Base-by-base conservation (phyloP, 2,113 vertebrate species). In the Phodopus roborovskii region DNA sequence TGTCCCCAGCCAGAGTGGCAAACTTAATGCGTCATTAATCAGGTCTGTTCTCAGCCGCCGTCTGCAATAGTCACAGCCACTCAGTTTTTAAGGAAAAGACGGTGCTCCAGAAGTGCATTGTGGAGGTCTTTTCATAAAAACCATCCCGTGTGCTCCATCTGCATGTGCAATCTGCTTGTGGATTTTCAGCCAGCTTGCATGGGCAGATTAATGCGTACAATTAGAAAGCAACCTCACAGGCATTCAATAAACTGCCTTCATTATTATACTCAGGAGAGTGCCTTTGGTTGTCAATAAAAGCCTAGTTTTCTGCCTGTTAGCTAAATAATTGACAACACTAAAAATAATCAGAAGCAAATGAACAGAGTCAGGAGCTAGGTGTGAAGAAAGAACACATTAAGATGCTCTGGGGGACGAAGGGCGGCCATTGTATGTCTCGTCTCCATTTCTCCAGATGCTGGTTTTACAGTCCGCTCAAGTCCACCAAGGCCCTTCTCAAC, bases 251-350 rank as follows among this genome's bases (percentile, higher is more conserved):
- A 98, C 98, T 98, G 98, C 98, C 98, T 99, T 98, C 98, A 98
- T 98, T 98, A 99, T 98, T 98, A 98, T 97, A 99, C 98, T 98
- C 98, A 98, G 96, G 98, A 98, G 98, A 99, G 98, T 97, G 98
- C 98, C 98, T 99, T 97, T 98, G 97, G 97, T 98, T 98, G 98
- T 98, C 98, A 98, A 98, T 98, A 98, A 98, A 98, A 98, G 98
- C 98, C 98, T 98, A 98, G 98, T 98, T 99, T 99, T 98, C 98
- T 98, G 98, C 98, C 98, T 98, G 98, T 98, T 98, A 98, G 98
- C 98, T 98, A 98, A 99, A 99, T 98, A 99, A 98, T 98, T 98
- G 98, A 98, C 98, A 98, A 98, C 4, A 97, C 97, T 98, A 98
- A 98, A 99, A 98, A 99, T 98, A 98, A 98, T 98, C 98, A 98